Evolutionary conservation across 2,113 vertebrate genomes (phyloP).

Genomic region (Cebidichthys violaceus): DNA sequence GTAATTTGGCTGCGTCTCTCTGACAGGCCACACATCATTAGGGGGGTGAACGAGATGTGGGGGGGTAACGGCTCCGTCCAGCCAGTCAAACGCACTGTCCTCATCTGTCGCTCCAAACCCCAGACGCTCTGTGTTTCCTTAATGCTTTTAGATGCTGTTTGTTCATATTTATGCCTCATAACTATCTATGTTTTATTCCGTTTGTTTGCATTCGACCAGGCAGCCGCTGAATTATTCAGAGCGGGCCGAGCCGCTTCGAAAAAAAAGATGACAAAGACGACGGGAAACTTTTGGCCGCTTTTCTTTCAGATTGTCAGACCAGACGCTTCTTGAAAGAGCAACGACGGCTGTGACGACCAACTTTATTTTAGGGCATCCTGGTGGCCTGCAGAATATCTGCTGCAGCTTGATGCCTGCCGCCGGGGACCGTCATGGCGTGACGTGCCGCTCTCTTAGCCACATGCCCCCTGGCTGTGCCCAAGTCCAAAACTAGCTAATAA

Average conservation of each 20-base stretch:
- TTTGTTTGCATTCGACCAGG: constrained; percentile 68
- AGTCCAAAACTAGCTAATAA: not conserved
- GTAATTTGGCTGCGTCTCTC: constrained; percentile 65
- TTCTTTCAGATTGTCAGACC: constrained; percentile 16
- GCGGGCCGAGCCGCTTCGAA: constrained; percentile 23
- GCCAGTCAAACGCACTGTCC: constrained; percentile 67
- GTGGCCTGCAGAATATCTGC: not conserved
- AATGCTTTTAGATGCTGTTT: constrained; percentile 71
- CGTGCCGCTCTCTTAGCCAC: not conserved
- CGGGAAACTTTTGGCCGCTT: constrained; percentile 55
- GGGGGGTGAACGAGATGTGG: constrained; percentile 9
- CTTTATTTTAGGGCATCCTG: not conserved
- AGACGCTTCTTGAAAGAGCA: constrained; percentile 29
- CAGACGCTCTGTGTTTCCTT: constrained; percentile 37
- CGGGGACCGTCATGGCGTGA: no score
- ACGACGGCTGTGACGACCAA: not conserved
- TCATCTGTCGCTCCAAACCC: constrained; percentile 58
- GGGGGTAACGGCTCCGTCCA: constrained; percentile 38
- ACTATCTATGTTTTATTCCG: constrained; percentile 74
- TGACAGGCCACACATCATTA: constrained; percentile 74
- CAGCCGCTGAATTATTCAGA: constrained; percentile 73
- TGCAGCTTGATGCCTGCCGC: no score
- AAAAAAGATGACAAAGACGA: constrained; percentile 51
- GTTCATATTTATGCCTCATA: constrained; percentile 74
- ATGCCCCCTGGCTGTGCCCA: no score